Base-by-base conservation (phyloP, 2,113 vertebrate genomes). In the Datnioides undecimradiatus region DNA sequence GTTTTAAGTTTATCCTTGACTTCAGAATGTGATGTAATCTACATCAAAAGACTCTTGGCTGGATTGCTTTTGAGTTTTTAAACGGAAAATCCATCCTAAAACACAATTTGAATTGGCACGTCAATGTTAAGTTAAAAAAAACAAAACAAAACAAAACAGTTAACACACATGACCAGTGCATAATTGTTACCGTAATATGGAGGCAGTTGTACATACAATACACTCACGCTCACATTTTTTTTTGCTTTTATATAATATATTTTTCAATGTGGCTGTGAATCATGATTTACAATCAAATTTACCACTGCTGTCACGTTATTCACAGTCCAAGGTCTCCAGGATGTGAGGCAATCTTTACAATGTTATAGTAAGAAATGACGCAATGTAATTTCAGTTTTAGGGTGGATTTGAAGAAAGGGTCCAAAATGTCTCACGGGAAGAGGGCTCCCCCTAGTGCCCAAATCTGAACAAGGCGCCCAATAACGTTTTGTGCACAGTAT, bases 371-470 rank as follows among this genome's bases (percentile, higher is more conserved):
- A 73, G 40, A 8, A 60, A 45, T 29, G 23, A 49, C 46, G 52
- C 5, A 4, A 29, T 52, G 16, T 12, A 27, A 14, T 5, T 21
- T 16, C 5, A 13, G 27, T 23, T 73, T 80, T 60, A 45, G 29
- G 54, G 25, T 73, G 46, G 45, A 54, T 59, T 73, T n/a, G 9
- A 31, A 13, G 9, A 49, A 4, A 43, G n/a, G n/a, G n/a, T 1
- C 10, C 3, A 16, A 11, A 8, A 8, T 4, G 1, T 73, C 45
- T 76, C 51, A 76, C 57, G 25, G 84, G 84, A 19, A 58, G 63
- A 86, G 43, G 68, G 81, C 86, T 60, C 92, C 92, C 81, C 55
- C 92, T 88, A 54, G 81, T 81, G 90, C 62, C 74, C 34, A 63
- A 45, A 11, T 23, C 2, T 4, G 11, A 48, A 29, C 9, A 27